A percentile compares a stretch with the other conserved stretches of the same genome.
These are phyloP conservation scores for Lepus townsendii DNA, from an alignment of 2,797 vertebrate species.

Conservation along the genomic window DNA sequence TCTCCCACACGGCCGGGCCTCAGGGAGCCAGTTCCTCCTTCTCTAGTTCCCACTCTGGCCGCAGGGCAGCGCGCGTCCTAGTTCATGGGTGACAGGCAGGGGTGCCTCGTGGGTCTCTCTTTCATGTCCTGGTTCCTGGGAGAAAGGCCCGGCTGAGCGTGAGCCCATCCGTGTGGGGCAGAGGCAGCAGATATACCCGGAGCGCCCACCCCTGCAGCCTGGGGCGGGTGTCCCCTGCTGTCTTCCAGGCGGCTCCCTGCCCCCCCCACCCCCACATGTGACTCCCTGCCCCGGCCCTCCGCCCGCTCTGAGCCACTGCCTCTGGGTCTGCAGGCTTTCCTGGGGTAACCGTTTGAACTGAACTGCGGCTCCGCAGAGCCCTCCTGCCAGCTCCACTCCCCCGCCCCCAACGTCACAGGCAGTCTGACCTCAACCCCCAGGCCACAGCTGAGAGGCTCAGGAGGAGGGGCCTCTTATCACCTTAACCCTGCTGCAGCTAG, in stretches of 20 bases:
- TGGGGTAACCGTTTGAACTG: neutral
- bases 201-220: neutral
- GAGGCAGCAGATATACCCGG: neutral
- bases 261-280: too few species aligned
- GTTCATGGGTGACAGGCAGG: neutral
- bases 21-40: neutral
- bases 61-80: neutral
- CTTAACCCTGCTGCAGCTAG: neutral
- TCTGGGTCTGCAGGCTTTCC: neutral
- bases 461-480: neutral
- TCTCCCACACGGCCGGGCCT: neutral
- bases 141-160: neutral
- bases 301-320: neutral
- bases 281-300: too few species aligned
- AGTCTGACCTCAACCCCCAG: neutral
- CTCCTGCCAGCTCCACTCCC: too few species aligned
- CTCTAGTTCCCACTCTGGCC: neutral
- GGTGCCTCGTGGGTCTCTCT: too few species aligned
- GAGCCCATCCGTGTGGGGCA: neutral
- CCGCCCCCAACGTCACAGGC: neutral
- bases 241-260: neutral
- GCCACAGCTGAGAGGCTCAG: fast-evolving
- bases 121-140: neutral
- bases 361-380: neutral
- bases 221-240: neutral